Base-by-base conservation (phyloP, 2,113 vertebrate genomes). In the Podarcis raffonei region DNA sequence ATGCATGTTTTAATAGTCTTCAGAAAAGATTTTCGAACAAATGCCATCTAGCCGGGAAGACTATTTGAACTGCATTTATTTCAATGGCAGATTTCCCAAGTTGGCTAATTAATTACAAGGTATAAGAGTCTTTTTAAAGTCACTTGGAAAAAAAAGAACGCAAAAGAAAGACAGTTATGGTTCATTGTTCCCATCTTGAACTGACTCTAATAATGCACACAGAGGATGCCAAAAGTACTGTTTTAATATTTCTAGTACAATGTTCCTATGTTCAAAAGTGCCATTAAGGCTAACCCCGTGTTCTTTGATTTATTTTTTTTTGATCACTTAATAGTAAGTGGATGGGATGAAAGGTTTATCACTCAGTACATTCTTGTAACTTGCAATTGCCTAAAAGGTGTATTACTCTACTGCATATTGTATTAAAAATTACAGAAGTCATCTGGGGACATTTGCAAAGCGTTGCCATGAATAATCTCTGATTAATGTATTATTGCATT, bases 101-200 rank as follows among this genome's bases (percentile, higher is more conserved):
- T 91, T 96, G 97, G 94, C 98, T 97, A 99, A 98, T 99, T 99
- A 99, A 97, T 97, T 96, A 97, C 89, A 95, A 96, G 91, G 79
- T 94, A 94, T 90, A 91, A 97, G 89, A 92, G 35, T 90, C 39
- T 83, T 95, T 95, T 90, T 96, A 93, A 97, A 97, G 94, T 94
- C 92, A 92, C 69, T 92, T 87, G 35, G 78, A 90, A 90, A 92
- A 23, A 85, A 25, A 32, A 79, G 79, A 90, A 89, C 93, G 86
- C 71, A 62, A 69, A 87, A 85, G 25, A 81, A 90, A 86, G 91
- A 89, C 32, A 93, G 92, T 95, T 95, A 89, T 20, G 87, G 87
- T 94, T 96, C 94, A 95, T 86, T 94, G 93, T 94, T 95, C 88
- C 32, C 16, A 9, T 95, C 81, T 85, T 92, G 89, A 94, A 86